These are phyloP conservation scores for Drosophila setifemur DNA, from an alignment of 1,140 invertebrate species.

Conservation along the genomic window DNA sequence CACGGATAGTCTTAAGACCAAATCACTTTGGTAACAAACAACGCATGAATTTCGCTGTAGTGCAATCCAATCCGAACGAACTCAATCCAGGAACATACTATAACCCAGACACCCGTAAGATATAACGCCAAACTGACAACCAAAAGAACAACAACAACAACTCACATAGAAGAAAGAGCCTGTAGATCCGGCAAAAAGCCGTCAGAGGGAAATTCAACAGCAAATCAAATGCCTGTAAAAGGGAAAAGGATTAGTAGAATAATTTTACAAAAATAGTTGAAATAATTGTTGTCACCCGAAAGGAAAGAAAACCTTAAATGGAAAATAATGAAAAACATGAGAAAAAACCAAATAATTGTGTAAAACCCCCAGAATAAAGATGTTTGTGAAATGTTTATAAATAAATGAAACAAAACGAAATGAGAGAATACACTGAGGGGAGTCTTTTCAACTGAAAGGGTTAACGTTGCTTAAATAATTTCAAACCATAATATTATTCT, in stretches of 20 bases:
- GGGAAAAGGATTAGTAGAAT: slow-evolving; percentile 58
- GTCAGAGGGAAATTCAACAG: slow-evolving; percentile 24
- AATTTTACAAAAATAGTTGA: slow-evolving; percentile 78
- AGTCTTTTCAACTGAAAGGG: neutral
- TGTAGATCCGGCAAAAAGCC: slow-evolving; percentile 22
- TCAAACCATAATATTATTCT: too few species aligned
- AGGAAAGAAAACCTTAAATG: slow-evolving; percentile 23
- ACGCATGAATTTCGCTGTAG: slow-evolving; percentile 47
- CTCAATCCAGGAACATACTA: slow-evolving; percentile 28
- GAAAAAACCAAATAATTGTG: slow-evolving; percentile 61
- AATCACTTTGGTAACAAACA: slow-evolving; percentile 36
- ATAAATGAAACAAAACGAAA: slow-evolving; percentile 55
- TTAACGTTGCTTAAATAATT: too few species aligned
- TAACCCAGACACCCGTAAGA: slow-evolving; percentile 20
- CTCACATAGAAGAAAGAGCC: slow-evolving; percentile 4
- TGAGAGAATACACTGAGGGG: slow-evolving; percentile 22
- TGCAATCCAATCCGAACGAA: slow-evolving; percentile 18
- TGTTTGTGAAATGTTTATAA: slow-evolving; percentile 81
- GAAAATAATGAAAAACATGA: slow-evolving; percentile 24
- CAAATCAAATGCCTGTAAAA: slow-evolving; percentile 30
- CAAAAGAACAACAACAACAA: slow-evolving; percentile 8
- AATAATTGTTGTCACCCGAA: slow-evolving; percentile 75
- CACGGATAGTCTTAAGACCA: slow-evolving; percentile 37
- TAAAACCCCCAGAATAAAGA: slow-evolving; percentile 64
- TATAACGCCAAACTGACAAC: slow-evolving; percentile 45